Evolutionary conservation across 2,113 vertebrate species (phyloP), one percentile per base, ranked within the genome.

Genomic region (Lamprologus speciosus): DNA sequence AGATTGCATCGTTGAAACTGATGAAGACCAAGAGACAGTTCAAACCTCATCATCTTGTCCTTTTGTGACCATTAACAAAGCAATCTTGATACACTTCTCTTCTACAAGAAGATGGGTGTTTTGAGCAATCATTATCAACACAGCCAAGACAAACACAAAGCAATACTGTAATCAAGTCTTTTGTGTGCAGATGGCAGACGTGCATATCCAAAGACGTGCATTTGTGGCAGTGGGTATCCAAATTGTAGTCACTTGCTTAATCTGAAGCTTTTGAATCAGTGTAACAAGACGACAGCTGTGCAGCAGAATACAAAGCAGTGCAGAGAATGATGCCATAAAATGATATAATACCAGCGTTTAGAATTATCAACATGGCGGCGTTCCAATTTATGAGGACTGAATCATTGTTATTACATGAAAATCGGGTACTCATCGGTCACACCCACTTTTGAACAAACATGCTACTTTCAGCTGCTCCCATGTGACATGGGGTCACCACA

Each of bases 261-360:
- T 85, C 42, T 28, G 16, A 31, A 51, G 57, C 78, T 83, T 88
- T 28, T 86, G 19, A 84, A 70, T 63, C 40, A 12, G 13, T 16
- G 11, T 42, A 26, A 80, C 79, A 86, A 83, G 51, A 4, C 11
- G 80, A 50, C 85, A 88, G 88, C 87, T 89, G 83, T 89, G 70
- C 65, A 78, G 88, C 85, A 9, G 90, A 82, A 91, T 85, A 80
- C 10, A 53, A 89, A 58, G 87, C 75, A 60, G 82, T 47, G 14
- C 6, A 75, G 70, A 47, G 40, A 47, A 16, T 28, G 23, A 16
- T 47, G 23, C 9, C 1, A 16, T 47, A 26, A 47, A 75, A 47
- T 47, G 21, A 28, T 47, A 19, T 47, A 45, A 75, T 5, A 50
- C 3, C 70, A 75, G 70, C 42, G 0, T 75, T 1, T 4, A 19